Percentiles rank a stretch among this genome's conserved stretches.
Conservation (phyloP, 2,113 vertebrate species). For the Monopterus albus region DNA sequence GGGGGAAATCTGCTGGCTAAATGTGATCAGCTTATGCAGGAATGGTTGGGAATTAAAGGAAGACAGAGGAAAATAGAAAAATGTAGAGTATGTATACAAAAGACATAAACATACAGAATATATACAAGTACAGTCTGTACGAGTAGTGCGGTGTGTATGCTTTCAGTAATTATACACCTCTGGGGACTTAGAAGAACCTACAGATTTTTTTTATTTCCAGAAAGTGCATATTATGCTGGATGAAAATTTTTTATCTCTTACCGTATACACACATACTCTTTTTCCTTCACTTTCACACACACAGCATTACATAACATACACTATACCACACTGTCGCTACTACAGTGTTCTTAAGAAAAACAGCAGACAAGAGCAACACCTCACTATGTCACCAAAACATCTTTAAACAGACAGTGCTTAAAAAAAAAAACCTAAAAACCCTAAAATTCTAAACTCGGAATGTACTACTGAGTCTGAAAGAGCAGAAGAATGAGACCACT, state of each 20-base stretch:
- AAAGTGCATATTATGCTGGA: no score
- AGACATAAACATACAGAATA: no score
- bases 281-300: not conserved
- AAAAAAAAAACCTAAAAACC: no score
- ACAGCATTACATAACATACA: slow-evolving; percentile 43
- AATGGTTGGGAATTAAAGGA: not conserved
- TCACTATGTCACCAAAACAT: slow-evolving; percentile 5
- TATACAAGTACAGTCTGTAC: no score
- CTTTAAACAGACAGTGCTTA: not conserved
- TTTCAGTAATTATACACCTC: no score
- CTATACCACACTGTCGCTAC: slow-evolving; percentile 23
- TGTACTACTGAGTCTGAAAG: no score
- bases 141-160: no score
- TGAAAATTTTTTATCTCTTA: slow-evolving; percentile 12
- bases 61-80: no score
- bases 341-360: slow-evolving; percentile 18
- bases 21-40: slow-evolving; percentile 1
- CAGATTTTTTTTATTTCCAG: slow-evolving; percentile 13
- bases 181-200: not conserved
- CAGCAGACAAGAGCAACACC: not conserved
- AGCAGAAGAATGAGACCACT: no score
- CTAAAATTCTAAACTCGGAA: no score
- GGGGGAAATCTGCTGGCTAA: not conserved
- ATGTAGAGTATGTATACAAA: no score
- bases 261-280: not conserved